Base-by-base conservation (phyloP, 2,797 vertebrate species). In the Poliocrania exsul region DNA sequence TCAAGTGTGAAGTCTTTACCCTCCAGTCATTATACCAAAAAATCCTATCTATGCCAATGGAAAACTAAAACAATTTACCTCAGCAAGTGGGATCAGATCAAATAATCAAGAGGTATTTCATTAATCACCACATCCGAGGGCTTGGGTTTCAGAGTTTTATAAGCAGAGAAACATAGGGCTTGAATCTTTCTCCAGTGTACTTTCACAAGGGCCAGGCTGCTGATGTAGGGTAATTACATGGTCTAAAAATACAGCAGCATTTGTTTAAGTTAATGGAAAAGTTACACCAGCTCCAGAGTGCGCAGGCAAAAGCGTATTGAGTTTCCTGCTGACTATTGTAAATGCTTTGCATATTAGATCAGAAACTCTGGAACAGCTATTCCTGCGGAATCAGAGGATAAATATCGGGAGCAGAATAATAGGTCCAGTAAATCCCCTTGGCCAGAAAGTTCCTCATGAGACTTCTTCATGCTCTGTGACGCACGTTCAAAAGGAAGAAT, bases 221-320 rank as follows among this genome's bases (percentile, higher is more conserved):
- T 98, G 97, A 97, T 97, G 89, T 94, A 95, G 97, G 88, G 93
- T 96, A 97, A 97, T 97, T 96, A 96, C 96, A 80, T 49, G 80
- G 87, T 98, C 98, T 99, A 98, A 98, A 98, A 98, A 98, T 98
- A 98, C 85, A 65, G 91, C 86, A 93, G 97, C 97, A 97, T 98
- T 98, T 98, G 97, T 98, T 98, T 97, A 97, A 96, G 95, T 92
- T 96, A 97, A 97, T 97, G 97, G 97, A 97, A 98, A 97, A 96
- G 95, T 90, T 91, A 92, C 35, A 96, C 93, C 90, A 95, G 96
- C 85, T 82, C 79, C 95, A 96, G 96, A 97, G 93, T 79, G 91
- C 86, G 38, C 51, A 92, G 96, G 97, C 92, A 90, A 77, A 73
- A 85, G 93, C 40, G 54, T 97, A 98, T 98, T 95, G 95, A 66